phyloP scores from a whole-genome alignment of 2,888 invertebrate genomes.

The Choreutis nemorana region DNA sequence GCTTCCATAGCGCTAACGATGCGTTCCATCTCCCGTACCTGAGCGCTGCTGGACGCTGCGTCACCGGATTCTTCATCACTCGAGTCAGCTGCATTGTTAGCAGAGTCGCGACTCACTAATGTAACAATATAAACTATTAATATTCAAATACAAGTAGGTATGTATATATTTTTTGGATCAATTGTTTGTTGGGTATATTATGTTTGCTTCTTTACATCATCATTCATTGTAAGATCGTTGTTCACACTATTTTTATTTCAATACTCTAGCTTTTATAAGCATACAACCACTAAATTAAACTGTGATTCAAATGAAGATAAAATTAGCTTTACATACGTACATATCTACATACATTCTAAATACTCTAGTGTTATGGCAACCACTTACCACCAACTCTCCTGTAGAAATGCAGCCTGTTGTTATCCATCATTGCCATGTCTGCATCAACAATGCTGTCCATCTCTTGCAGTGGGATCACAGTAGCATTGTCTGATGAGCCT shows the following conservation, averaged over 20 bases:
- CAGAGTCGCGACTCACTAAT: too few species aligned
- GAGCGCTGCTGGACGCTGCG: constrained; percentile 42
- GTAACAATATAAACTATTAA: too few species aligned
- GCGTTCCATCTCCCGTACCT: constrained; percentile 55
- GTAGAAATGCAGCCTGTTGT: constrained; percentile 53
- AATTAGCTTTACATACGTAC: neutral
- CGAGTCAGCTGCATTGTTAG: constrained; percentile 39
- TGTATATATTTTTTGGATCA: too few species aligned
- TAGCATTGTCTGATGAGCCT: too few species aligned
- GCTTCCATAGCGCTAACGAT: constrained; percentile 70
- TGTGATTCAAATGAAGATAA: neutral
- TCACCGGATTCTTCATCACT: constrained; percentile 34
- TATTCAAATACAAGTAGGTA: too few species aligned
- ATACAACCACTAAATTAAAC: constrained; percentile 4
- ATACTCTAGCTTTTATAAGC: constrained; percentile 2
- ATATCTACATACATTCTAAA: neutral
- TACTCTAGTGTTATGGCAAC: too few species aligned
- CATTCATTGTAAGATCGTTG: too few species aligned
- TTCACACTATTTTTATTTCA: too few species aligned
- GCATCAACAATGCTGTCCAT: constrained; percentile 61
- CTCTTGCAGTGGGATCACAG: constrained; percentile 48
- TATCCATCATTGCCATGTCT: constrained; percentile 52
- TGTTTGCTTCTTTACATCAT: too few species aligned
- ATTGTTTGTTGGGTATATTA: too few species aligned
- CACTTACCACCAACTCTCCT: constrained; percentile 47